Base-by-base conservation (phyloP, 2,797 vertebrate genomes). In the Remorina albescens region DNA sequence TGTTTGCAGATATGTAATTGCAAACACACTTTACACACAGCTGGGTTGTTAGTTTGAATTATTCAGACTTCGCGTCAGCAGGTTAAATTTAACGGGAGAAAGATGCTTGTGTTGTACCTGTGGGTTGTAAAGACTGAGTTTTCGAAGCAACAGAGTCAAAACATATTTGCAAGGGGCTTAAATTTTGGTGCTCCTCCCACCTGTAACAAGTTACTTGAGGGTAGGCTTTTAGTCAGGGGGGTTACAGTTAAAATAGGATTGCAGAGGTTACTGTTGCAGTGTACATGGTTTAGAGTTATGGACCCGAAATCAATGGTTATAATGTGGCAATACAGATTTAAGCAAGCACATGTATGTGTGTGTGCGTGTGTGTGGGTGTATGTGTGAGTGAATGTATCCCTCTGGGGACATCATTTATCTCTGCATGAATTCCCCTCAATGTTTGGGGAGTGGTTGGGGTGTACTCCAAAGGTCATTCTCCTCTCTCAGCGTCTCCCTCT, bases 1-100 rank as follows among this genome's bases (percentile, higher is more conserved):
- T 75, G 84, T 86, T 85, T 88, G 86, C 69, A 88, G n/a, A 84
- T 81, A 81, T 82, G 42, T 87, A 92, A 91, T 91, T 92, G 88
- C 89, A 89, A 92, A 87, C 89, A 92, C 86, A 90, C 82, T 76
- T 44, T n/a, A n/a, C 76, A 85, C 76, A 63, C 78, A 88, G 85
- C 86, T 84, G 85, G 79, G 82, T 57, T 42, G 71, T 76, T 83
- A 71, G 73, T 89, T 83, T 88, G 79, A 86, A 86, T 84, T 83
- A 81, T 50, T n/a, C 36, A 57, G 50, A 60, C 76, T 74, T 67
- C 80, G 68, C 61, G 26, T 88, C 77, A 85, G 68, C 37, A 32
- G 59, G 49, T 67, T 78, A 58, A 74, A 87, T 66, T 51, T 73
- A 72, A 81, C 86, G 78, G 26, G 30, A 59, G 19, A 67, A 50